phyloP scores from a whole-genome alignment of 2,888 invertebrate genomes.

The Acronicta psi region DNA sequence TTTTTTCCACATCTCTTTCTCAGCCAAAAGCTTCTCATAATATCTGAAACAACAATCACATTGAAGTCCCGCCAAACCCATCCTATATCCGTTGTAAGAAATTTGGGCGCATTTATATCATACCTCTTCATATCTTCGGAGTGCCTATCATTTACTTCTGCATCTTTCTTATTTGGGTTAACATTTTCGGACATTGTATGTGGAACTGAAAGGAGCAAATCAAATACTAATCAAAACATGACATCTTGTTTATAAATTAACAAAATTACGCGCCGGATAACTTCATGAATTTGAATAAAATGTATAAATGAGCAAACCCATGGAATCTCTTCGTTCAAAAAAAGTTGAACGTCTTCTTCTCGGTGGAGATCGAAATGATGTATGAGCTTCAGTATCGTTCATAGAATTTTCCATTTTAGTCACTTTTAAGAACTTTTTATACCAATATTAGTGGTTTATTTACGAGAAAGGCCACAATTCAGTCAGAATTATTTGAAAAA shows the following conservation, averaged over 20 bases:
- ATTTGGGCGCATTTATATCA: neutral
- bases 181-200: slow-evolving; percentile 65
- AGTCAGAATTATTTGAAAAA: slow-evolving; percentile 59
- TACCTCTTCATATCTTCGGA: slow-evolving; percentile 70
- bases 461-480: too few relatives aligned
- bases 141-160: slow-evolving; percentile 60
- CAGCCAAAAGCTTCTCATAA: slow-evolving; percentile 72
- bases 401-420: slow-evolving; percentile 74
- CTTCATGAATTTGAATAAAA: slow-evolving; percentile 27
- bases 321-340: slow-evolving; percentile 81
- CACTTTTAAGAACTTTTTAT: slow-evolving; percentile 19
- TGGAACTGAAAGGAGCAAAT: slow-evolving; percentile 67
- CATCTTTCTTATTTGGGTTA: slow-evolving; percentile 56
- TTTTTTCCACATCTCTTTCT: slow-evolving; percentile 83
- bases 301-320: slow-evolving; percentile 65
- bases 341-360: slow-evolving; percentile 82
- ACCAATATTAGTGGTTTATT: neutral
- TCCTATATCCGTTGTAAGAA: too few relatives aligned
- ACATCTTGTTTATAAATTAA: neutral
- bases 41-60: slow-evolving; percentile 66
- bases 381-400: slow-evolving; percentile 68
- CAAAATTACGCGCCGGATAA: neutral
- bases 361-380: slow-evolving; percentile 78
- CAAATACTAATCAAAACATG: slow-evolving; percentile 8
- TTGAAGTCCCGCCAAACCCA: too few relatives aligned